phyloP scores from a whole-genome alignment of 92 coral and sea anemone genomes.

The Galaxea fascicularis region DNA sequence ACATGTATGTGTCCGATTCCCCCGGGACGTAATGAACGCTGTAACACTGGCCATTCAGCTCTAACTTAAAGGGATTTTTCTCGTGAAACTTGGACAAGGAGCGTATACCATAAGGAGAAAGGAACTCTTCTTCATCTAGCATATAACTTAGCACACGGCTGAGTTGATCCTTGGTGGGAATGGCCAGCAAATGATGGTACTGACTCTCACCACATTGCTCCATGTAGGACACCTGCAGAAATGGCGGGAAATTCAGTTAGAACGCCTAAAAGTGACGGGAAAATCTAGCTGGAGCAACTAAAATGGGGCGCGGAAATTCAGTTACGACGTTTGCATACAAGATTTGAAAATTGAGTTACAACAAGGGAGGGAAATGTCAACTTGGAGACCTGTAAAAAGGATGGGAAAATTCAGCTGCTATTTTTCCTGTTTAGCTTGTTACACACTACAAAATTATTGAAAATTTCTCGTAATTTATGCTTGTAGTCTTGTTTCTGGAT shows the following conservation, averaged over 20 bases:
- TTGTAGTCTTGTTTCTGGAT: too few species aligned
- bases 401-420: too few species aligned
- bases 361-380: neutral
- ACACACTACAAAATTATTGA: too few species aligned
- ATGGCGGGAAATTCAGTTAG: neutral
- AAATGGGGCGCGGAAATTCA: too few species aligned
- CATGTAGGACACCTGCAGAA: slow-evolving; percentile 84
- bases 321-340: too few species aligned
- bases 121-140: slow-evolving; percentile 95
- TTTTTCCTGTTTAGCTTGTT: too few species aligned
- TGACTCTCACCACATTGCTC: slow-evolving; percentile 73
- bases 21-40: slow-evolving; percentile 95
- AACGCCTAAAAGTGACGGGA: neutral
- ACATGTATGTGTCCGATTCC: slow-evolving; percentile 92
- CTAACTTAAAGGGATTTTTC: slow-evolving; percentile 81
- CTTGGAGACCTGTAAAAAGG: too few species aligned
- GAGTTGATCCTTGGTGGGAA: slow-evolving; percentile 94
- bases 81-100: slow-evolving; percentile 93
- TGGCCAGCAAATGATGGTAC: slow-evolving; percentile 90
- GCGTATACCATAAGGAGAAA: slow-evolving; percentile 96
- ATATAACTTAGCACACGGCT: slow-evolving; percentile 81
- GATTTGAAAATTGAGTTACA: too few species aligned
- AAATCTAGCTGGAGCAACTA: neutral
- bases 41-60: slow-evolving; percentile 74
- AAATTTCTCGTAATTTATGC: too few species aligned